Conservation (phyloP, 2,113 vertebrate genomes). For the Perca schrenkii region DNA sequence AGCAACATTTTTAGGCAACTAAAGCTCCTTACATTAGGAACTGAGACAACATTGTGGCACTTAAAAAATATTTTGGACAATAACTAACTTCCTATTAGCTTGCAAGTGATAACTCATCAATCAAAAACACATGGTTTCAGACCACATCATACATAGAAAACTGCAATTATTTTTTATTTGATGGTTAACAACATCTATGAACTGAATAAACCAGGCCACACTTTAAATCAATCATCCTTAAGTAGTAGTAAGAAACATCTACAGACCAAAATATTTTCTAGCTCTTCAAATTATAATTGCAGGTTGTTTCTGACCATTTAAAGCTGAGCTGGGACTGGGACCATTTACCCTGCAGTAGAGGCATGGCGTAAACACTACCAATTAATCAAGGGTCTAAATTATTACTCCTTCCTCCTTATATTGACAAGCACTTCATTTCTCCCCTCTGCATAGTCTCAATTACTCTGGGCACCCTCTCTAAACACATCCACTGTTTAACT, state of each 20-base stretch:
- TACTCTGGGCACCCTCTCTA: background rate
- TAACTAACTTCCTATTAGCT: background rate
- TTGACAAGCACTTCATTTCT: background rate
- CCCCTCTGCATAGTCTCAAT: too few relatives aligned
- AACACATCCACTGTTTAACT: background rate
- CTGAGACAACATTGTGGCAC: background rate
- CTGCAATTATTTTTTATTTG: background rate
- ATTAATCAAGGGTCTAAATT: background rate
- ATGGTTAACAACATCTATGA: background rate
- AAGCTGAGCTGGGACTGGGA: too few relatives aligned
- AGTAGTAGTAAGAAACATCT: background rate
- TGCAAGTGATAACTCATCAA: background rate
- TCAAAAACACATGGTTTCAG: background rate
- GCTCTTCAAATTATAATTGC: background rate
- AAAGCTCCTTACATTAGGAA: background rate
- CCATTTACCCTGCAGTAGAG: background rate
- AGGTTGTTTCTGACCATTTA: background rate
- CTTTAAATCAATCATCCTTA: background rate
- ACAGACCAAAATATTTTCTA: background rate
- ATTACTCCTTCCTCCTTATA: background rate
- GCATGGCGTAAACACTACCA: background rate
- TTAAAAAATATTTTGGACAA: background rate
- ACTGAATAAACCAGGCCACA: background rate
- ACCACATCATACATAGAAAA: background rate
- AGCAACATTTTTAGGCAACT: background rate